These are phyloP conservation scores for Archips crataeganus DNA, from an alignment of 2,888 invertebrate species.

Conservation along the genomic window DNA sequence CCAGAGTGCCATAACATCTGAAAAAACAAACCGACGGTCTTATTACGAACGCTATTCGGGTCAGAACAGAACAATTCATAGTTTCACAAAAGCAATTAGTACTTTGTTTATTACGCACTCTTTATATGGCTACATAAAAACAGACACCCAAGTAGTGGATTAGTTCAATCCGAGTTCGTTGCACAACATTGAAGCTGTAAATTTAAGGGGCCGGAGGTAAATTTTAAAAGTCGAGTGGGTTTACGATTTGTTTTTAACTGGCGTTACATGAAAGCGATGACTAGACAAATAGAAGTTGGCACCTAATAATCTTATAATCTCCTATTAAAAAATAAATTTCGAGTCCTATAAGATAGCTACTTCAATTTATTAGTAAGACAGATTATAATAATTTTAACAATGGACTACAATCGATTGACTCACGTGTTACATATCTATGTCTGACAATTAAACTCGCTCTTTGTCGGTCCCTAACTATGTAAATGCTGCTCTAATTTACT, in stretches of 20 bases:
- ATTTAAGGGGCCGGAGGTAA: slow-evolving; percentile 65
- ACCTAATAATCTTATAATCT: not conserved
- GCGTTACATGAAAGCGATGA: slow-evolving; percentile 10
- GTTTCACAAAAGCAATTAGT: slow-evolving; percentile 38
- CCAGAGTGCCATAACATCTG: slow-evolving; percentile 40
- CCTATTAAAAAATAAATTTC: too few relatives aligned
- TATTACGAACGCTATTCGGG: slow-evolving; percentile 52
- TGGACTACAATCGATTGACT: too few relatives aligned
- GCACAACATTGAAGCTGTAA: slow-evolving; percentile 67
- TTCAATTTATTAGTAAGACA: not conserved
- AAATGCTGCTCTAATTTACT: too few relatives aligned
- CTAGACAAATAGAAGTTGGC: not conserved
- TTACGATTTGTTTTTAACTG: slow-evolving; percentile 72
- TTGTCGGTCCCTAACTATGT: too few relatives aligned
- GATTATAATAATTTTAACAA: not conserved
- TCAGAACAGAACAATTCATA: slow-evolving; percentile 47
- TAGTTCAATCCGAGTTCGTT: slow-evolving; percentile 70
- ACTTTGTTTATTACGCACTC: slow-evolving; percentile 68
- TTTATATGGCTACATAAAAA: slow-evolving; percentile 76
- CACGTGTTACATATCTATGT: too few relatives aligned
- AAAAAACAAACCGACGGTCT: slow-evolving; percentile 43
- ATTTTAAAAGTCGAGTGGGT: slow-evolving; percentile 68
- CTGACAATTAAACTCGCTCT: too few relatives aligned
- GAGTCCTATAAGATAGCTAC: too few relatives aligned
- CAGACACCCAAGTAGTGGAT: slow-evolving; percentile 84